These are phyloP conservation scores for Nymphicus hollandicus DNA, from an alignment of 2,113 vertebrate genomes.

Conservation along the genomic window DNA sequence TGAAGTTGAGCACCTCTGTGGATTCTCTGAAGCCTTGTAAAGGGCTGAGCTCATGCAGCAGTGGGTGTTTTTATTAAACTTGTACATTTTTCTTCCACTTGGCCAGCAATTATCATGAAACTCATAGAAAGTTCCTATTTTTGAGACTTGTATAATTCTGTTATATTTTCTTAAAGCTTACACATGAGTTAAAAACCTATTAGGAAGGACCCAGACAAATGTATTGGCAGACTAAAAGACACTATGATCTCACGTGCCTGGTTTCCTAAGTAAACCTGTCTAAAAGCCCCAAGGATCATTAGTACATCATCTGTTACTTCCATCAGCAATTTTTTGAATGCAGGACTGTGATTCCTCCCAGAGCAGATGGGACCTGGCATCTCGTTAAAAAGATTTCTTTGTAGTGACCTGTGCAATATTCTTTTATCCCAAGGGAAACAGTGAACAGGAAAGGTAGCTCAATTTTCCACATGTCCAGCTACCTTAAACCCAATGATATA, in stretches of 20 bases:
- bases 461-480: neutral
- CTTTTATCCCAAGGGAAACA: neutral
- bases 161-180: conserved; percentile 16
- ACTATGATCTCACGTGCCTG: conserved; percentile 29
- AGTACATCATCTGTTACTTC: conserved; percentile 42
- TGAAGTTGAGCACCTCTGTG: neutral
- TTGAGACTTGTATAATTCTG: neutral
- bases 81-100: neutral
- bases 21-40: neutral
- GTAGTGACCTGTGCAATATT: neutral
- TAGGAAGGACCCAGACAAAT: conserved; percentile 7
- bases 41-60: neutral
- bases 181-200: neutral
- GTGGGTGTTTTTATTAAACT: neutral
- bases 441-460: neutral
- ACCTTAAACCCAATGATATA: neutral
- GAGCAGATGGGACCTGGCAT: conserved; percentile 20
- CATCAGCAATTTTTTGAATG: conserved; percentile 38
- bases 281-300: conserved; percentile 17
- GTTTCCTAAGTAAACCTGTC: conserved; percentile 43
- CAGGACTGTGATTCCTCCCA: conserved; percentile 9
- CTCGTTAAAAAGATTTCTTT: conserved; percentile 25
- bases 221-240: neutral
- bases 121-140: neutral
- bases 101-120: neutral